phyloP scores from a whole-genome alignment of 2,888 invertebrate species.

The Tinea trinotella region DNA sequence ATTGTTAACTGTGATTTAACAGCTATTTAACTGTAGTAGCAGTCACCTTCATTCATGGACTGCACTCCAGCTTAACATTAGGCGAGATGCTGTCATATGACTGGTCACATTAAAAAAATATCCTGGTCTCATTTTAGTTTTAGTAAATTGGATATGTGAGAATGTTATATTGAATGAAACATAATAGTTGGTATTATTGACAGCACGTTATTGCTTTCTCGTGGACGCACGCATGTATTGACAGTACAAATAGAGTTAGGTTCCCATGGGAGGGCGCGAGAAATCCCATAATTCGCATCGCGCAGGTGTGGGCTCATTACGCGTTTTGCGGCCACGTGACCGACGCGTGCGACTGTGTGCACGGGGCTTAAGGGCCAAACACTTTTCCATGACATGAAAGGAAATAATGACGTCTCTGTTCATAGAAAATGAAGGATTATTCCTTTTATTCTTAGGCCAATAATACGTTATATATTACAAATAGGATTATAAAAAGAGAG shows the following conservation, averaged over 20 bases:
- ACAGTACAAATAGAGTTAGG: conserved; percentile 50
- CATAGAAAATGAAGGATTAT: not conserved
- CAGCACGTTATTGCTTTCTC: conserved; percentile 41
- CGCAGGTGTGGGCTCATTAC: conserved; percentile 71
- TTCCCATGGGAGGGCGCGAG: conserved; percentile 71
- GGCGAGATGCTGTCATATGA: too few relatives aligned
- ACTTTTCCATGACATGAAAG: not conserved
- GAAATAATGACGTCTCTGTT: conserved; percentile 6
- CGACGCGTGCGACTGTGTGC: conserved; percentile 40
- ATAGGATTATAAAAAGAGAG: too few relatives aligned
- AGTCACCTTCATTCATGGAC: too few relatives aligned
- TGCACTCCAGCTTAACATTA: too few relatives aligned
- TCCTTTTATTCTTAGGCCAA: not conserved
- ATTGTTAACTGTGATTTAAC: too few relatives aligned
- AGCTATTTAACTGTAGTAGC: too few relatives aligned
- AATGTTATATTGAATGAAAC: not conserved
- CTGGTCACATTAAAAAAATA: too few relatives aligned
- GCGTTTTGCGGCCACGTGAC: conserved; percentile 61
- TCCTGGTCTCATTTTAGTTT: too few relatives aligned
- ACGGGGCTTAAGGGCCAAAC: conserved; percentile 14
- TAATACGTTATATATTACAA: not conserved
- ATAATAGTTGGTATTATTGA: not conserved
- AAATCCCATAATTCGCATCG: conserved; percentile 66
- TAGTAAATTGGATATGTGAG: too few relatives aligned
- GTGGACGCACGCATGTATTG: conserved; percentile 39